phyloP scores from a whole-genome alignment of 1,140 invertebrate genomes.

The Temnothorax longispinosus region DNA sequence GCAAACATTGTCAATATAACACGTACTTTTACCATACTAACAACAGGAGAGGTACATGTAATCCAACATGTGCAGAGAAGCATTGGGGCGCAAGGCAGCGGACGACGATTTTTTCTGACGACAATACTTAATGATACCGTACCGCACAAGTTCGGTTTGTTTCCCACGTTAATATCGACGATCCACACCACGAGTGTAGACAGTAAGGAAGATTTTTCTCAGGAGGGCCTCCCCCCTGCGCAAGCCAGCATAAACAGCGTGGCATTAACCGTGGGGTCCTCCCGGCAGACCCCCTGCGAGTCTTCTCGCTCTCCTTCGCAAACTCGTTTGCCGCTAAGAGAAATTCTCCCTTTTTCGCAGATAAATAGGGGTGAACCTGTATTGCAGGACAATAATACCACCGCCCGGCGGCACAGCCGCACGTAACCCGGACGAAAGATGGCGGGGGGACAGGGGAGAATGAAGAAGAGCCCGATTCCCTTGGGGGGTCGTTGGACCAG shows the following conservation, averaged over 20 bases:
- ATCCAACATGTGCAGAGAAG: not conserved
- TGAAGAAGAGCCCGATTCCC: conserved; percentile 52
- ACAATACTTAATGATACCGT: conserved; percentile 49
- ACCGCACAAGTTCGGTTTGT: conserved; percentile 64
- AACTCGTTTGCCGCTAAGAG: conserved; percentile 80
- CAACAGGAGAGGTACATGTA: not conserved
- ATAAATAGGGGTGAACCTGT: conserved; percentile 84
- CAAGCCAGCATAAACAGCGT: conserved; percentile 77
- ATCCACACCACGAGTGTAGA: conserved; percentile 43
- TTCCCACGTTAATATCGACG: conserved; percentile 85
- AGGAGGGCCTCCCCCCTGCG: conserved; percentile 74
- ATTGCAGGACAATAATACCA: conserved; percentile 81
- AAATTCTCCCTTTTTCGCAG: conserved; percentile 81
- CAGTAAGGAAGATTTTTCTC: conserved; percentile 81
- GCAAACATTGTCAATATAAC: not conserved
- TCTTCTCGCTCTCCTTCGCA: conserved; percentile 68
- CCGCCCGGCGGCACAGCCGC: conserved; percentile 65
- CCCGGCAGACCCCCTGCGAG: conserved; percentile 80
- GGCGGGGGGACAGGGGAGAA: not conserved
- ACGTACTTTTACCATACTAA: not conserved
- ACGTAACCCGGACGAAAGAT: conserved; percentile 23
- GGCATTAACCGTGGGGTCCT: conserved; percentile 74
- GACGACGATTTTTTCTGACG: conserved; percentile 17
- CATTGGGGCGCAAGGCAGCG: not conserved
- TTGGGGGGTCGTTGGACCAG: conserved; percentile 82